These are phyloP conservation scores for Caenorhabditis auriculariae DNA, from an alignment of 2,888 invertebrate genomes.

Conservation along the genomic window DNA sequence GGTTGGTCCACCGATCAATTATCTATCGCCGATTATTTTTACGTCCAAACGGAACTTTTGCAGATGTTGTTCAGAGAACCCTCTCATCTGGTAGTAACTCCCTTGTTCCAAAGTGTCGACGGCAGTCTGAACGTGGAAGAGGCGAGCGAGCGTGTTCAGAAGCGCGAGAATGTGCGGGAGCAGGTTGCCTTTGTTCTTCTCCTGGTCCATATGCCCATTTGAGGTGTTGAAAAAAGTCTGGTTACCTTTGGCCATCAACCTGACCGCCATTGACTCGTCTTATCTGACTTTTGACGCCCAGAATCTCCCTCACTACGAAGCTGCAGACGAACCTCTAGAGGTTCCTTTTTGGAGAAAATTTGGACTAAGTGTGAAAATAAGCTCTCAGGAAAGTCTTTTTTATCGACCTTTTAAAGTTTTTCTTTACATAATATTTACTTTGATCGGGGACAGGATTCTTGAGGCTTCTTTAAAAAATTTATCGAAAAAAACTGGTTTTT, in stretches of 20 bases:
- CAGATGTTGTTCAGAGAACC: slow-evolving; percentile 18
- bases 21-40: no score
- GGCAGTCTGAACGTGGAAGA: slow-evolving; percentile 20
- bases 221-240: background rate
- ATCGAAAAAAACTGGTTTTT: no score
- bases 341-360: no score
- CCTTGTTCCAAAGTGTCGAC: slow-evolving; percentile 19
- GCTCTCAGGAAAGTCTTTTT: background rate
- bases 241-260: slow-evolving; percentile 75
- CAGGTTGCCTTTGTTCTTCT: slow-evolving; percentile 1
- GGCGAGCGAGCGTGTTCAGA: slow-evolving; percentile 7
- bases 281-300: slow-evolving; percentile 76
- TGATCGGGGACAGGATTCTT: no score
- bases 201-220: background rate
- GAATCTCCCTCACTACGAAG: slow-evolving; percentile 66
- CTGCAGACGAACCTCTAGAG: slow-evolving; percentile 66
- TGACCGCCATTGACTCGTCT: slow-evolving; percentile 68
- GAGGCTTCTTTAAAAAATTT: background rate
- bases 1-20: no score
- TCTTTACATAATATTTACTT: no score
- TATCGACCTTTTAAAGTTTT: background rate
- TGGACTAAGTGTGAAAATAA: background rate
- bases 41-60: no score
- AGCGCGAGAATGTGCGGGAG: slow-evolving; percentile 15
- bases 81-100: slow-evolving; percentile 16